A percentile compares a stretch with the other conserved stretches of the same genome.
Conservation (phyloP, 2,113 vertebrate genomes). For the Microtus oregoni region DNA sequence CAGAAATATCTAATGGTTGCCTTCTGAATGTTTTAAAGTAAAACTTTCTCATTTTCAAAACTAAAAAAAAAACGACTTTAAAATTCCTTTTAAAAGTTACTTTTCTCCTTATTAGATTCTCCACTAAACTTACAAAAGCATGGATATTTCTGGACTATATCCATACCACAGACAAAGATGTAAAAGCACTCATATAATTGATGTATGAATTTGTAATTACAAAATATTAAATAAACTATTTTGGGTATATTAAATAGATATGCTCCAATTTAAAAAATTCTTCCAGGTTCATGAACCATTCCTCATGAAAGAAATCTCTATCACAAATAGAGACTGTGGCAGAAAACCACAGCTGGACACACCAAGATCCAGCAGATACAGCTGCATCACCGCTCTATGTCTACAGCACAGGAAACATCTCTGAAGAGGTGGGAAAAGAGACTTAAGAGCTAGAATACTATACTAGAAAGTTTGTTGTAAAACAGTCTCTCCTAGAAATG, state of each 20-base stretch:
- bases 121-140: not conserved
- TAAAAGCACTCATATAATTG: not conserved
- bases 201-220: not conserved
- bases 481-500: not conserved
- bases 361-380: not conserved
- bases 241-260: not conserved
- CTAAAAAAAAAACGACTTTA: not conserved
- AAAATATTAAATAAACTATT: constrained; percentile 18
- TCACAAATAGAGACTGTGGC: not conserved
- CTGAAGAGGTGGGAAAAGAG: too few relatives aligned
- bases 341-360: not conserved
- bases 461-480: not conserved
- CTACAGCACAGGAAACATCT: not conserved
- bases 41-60: constrained; percentile 43
- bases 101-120: not conserved
- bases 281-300: not conserved
- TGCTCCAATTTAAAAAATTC: not conserved
- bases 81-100: not conserved
- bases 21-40: constrained; percentile 18
- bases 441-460: not conserved
- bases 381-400: too few relatives aligned
- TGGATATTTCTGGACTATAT: not conserved
- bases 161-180: not conserved
- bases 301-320: not conserved
- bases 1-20: not conserved